These are phyloP conservation scores for Anisognathus igniventris DNA, from an alignment of 2,797 vertebrate species.

Conservation along the genomic window DNA sequence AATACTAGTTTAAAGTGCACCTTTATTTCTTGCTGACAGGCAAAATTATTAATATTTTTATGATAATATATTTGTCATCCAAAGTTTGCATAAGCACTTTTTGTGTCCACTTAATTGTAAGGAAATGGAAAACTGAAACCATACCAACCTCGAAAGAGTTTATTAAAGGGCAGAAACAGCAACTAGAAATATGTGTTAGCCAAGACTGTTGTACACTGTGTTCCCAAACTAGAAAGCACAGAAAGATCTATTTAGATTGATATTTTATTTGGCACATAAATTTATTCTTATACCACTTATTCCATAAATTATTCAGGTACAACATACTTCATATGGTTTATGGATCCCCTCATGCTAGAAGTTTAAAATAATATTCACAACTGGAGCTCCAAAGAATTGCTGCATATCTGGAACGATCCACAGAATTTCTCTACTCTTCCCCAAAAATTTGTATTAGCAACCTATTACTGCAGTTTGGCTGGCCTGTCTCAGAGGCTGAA, in stretches of 20 bases:
- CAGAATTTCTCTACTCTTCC: not conserved
- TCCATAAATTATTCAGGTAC: not conserved
- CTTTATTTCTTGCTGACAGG: not conserved
- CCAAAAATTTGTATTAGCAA: not conserved
- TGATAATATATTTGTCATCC: not conserved
- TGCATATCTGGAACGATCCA: not conserved
- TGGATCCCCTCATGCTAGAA: not conserved
- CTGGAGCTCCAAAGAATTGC: not conserved
- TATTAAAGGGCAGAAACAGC: not conserved
- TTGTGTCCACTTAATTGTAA: not conserved
- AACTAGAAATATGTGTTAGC: not conserved
- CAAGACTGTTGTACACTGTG: not conserved
- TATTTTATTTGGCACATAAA: conserved; percentile 5
- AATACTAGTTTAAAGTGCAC: not conserved
- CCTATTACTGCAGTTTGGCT: not conserved
- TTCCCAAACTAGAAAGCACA: not conserved
- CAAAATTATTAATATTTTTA: not conserved
- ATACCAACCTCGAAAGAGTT: not conserved
- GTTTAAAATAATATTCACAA: not conserved
- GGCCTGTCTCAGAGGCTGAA: not conserved
- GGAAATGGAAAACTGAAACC: not conserved
- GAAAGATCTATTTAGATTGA: not conserved
- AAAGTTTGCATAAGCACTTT: not conserved
- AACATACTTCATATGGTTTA: not conserved
- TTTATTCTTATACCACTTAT: not conserved